A percentile compares a stretch with the other conserved stretches of the same genome.
Conservation (phyloP, 1,140 invertebrate genomes). For the Luehdorfia chinensis region DNA sequence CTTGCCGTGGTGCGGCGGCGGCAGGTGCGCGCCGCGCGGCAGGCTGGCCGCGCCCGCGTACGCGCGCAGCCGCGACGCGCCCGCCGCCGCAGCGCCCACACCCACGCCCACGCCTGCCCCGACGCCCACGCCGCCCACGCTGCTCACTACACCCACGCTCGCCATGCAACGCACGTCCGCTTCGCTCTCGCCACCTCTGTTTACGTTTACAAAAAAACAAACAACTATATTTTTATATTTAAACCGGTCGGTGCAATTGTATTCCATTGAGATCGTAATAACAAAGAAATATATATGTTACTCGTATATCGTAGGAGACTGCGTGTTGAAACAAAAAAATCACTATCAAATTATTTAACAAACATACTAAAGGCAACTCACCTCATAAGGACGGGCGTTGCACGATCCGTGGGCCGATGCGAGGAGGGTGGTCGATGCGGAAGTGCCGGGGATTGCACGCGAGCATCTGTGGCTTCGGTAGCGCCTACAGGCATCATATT, state of each 20-base stretch:
- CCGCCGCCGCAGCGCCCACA: conserved; percentile 18
- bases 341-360: no score
- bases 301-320: no score
- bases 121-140: no score
- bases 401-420: conserved; percentile 51
- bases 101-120: conserved; percentile 21
- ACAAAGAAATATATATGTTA: conserved; percentile 1
- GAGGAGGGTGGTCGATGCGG: conserved; percentile 54
- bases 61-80: conserved; percentile 28
- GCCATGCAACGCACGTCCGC: conserved; percentile 17
- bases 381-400: conserved; percentile 59
- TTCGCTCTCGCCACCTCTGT: conserved; percentile 35
- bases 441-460: conserved; percentile 65
- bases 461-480: conserved; percentile 57
- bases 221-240: no score
- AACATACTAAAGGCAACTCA: no score
- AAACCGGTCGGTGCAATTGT: no score
- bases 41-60: conserved; percentile 51
- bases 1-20: conserved; percentile 35
- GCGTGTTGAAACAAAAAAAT: no score
- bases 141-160: conserved; percentile 20
- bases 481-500: conserved; percentile 50
- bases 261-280: no score
- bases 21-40: conserved; percentile 60
- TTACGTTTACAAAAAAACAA: no score